Conservation (phyloP, 2,113 vertebrate species). For the Microcebus lehilahytsara region DNA sequence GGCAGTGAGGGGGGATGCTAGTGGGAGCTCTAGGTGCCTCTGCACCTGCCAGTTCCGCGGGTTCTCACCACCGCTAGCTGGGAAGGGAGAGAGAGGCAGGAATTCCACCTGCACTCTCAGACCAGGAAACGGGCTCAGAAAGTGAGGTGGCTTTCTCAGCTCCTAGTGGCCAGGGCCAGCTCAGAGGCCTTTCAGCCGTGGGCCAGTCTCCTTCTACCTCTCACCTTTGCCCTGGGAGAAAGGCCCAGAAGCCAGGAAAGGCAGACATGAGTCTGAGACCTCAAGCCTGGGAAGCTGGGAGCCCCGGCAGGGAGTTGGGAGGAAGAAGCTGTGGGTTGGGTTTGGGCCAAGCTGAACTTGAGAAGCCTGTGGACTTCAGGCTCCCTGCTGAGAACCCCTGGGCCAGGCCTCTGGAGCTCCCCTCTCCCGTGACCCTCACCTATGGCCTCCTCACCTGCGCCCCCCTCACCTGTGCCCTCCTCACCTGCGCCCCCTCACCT, state of each 20-base stretch:
- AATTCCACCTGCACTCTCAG: neutral
- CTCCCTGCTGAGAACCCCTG: neutral
- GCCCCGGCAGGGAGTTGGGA: neutral
- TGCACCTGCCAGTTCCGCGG: no score
- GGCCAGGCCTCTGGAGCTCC: no score
- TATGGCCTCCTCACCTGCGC: neutral
- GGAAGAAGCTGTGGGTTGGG: neutral
- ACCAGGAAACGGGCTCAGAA: neutral
- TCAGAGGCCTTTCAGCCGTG: neutral
- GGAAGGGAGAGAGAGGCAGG: neutral
- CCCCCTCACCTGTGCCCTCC: no score
- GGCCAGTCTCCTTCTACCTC: neutral
- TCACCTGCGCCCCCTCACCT: neutral
- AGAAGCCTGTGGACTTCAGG: neutral
- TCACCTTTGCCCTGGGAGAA: neutral
- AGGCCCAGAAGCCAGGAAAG: neutral
- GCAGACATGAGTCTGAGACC: neutral
- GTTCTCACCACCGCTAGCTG: neutral
- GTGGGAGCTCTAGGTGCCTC: neutral
- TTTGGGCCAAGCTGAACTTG: no score
- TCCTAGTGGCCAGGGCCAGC: neutral
- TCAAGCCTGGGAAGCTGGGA: neutral
- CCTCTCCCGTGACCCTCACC: no score
- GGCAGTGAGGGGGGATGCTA: rapidly evolving
- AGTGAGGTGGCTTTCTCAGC: neutral